phyloP scores from a whole-genome alignment of 2,113 vertebrate species.

The Melanerpes formicivorus region DNA sequence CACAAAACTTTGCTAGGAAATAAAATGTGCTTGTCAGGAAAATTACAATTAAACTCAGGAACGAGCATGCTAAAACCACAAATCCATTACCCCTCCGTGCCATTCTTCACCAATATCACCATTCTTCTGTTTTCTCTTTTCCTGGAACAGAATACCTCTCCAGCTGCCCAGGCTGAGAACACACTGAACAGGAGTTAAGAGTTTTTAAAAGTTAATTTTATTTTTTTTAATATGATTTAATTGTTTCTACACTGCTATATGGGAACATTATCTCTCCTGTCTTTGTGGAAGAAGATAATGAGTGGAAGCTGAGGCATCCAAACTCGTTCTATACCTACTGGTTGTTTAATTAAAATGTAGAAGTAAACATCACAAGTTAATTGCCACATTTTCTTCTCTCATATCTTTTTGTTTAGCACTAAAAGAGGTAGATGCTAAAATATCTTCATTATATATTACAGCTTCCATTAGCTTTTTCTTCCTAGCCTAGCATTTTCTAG shows the following conservation, averaged over 20 bases:
- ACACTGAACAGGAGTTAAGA: background rate
- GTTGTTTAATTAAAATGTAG: constrained; percentile 64
- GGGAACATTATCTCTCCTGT: background rate
- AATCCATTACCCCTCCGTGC: background rate
- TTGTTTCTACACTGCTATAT: background rate
- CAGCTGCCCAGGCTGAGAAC: background rate
- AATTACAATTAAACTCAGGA: background rate
- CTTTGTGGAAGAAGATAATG: background rate
- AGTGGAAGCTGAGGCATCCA: background rate
- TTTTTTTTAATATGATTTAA: background rate
- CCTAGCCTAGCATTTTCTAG: constrained; percentile 12
- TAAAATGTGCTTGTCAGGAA: background rate
- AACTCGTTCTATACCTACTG: constrained; percentile 15
- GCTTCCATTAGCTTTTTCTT: constrained; percentile 29
- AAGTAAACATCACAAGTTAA: constrained; percentile 45
- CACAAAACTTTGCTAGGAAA: background rate
- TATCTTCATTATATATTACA: constrained; percentile 48
- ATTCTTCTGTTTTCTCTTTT: background rate
- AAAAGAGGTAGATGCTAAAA: constrained; percentile 30
- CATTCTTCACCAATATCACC: background rate
- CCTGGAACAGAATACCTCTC: background rate
- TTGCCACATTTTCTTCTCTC: constrained; percentile 32
- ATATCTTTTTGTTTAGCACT: constrained; percentile 45
- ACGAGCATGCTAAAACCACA: background rate
- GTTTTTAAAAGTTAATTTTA: background rate